Conservation (phyloP, 1,140 invertebrate species). For the Hycleus cichorii region DNA sequence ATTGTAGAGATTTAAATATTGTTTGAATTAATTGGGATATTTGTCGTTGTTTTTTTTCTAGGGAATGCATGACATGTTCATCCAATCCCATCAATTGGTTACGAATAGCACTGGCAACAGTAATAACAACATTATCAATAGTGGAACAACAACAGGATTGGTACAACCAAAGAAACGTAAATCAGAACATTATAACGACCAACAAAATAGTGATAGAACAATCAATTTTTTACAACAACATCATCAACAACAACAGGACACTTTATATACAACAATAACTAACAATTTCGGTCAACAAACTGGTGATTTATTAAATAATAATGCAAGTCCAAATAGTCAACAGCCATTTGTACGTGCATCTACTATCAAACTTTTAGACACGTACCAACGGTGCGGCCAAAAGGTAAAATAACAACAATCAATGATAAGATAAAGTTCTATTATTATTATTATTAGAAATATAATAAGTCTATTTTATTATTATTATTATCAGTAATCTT, state of each 20-base stretch:
- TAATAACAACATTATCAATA: slow-evolving; percentile 38
- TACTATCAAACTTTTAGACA: slow-evolving; percentile 65
- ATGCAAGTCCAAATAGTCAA: slow-evolving; percentile 48
- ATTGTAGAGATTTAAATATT: too few relatives aligned
- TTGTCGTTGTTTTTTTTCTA: slow-evolving; percentile 36
- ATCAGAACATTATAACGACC: slow-evolving; percentile 41
- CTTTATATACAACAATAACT: neutral
- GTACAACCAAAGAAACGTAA: slow-evolving; percentile 51
- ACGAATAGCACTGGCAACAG: slow-evolving; percentile 50
- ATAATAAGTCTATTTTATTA: too few relatives aligned
- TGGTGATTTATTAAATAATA: slow-evolving; percentile 12
- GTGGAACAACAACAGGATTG: slow-evolving; percentile 25
- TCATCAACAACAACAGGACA: slow-evolving; percentile 1
- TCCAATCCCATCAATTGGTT: slow-evolving; percentile 56
- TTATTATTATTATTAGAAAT: too few relatives aligned
- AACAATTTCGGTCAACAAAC: neutral
- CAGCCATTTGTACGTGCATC: slow-evolving; percentile 61
- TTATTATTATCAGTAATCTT: too few relatives aligned
- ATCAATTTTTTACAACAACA: neutral
- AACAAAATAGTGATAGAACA: slow-evolving; percentile 3
- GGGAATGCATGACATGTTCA: slow-evolving; percentile 68
- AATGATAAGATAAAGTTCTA: too few relatives aligned
- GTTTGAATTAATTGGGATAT: neutral
- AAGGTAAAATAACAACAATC: slow-evolving; percentile 44
- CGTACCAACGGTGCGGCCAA: slow-evolving; percentile 61